Percentiles rank a stretch among this genome's conserved stretches.
Evolutionary conservation across 92 coral and sea anemone genomes (phyloP).

Genomic region (Isaurus tuberculatus): DNA sequence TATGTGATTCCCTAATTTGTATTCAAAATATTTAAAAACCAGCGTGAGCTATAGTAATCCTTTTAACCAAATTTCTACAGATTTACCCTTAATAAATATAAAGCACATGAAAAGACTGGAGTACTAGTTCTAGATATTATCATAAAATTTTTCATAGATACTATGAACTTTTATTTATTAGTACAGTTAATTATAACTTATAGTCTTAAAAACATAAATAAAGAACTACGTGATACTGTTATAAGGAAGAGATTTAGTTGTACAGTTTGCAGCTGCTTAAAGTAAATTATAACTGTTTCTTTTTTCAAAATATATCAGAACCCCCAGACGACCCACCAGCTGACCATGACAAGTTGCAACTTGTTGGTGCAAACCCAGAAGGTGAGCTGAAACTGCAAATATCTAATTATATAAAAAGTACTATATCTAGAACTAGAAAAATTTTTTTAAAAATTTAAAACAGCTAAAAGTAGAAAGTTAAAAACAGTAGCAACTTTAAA

Average conservation of each 20-base stretch:
- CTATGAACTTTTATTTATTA: background rate
- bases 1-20: background rate
- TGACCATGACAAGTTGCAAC: slow-evolving; percentile 12
- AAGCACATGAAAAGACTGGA: background rate
- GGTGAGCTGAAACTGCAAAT: too few species aligned
- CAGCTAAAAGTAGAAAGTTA: too few species aligned
- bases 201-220: background rate
- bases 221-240: background rate
- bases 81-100: background rate
- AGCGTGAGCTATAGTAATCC: background rate
- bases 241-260: background rate
- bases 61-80: slow-evolving; percentile 1
- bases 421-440: background rate
- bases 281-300: background rate
- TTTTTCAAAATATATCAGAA: background rate
- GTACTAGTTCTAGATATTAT: slow-evolving; percentile 12
- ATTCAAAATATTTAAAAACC: background rate
- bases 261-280: slow-evolving; percentile 10
- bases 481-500: too few species aligned
- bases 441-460: too few species aligned
- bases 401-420: background rate
- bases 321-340: background rate
- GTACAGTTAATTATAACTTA: too few species aligned
- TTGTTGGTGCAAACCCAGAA: slow-evolving; percentile 18
- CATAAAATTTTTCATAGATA: background rate